Evolutionary conservation across 2,113 vertebrate genomes (phyloP).

Genomic region (Noctilio leporinus): DNA sequence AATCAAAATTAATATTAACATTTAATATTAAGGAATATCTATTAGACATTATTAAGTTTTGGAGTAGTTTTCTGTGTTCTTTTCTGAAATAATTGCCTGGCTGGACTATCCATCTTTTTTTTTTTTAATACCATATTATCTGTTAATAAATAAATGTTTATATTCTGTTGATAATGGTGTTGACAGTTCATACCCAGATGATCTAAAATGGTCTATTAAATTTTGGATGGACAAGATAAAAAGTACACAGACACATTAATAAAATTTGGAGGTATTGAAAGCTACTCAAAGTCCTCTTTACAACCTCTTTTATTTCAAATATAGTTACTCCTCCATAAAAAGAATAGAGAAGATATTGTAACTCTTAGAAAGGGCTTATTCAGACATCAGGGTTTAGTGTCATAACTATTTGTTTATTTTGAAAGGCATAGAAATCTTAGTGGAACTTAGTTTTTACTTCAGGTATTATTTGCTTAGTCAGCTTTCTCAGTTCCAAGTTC

Average conservation of each 20-base stretch:
- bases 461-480: background rate
- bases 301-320: background rate
- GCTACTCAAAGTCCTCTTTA: background rate
- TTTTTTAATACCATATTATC: background rate
- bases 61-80: background rate
- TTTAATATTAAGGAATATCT: background rate
- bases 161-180: background rate
- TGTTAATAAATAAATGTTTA: background rate
- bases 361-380: background rate
- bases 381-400: background rate
- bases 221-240: background rate
- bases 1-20: background rate
- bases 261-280: background rate
- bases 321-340: background rate
- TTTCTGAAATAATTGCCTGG: background rate
- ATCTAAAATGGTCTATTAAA: background rate
- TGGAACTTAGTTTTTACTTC: background rate
- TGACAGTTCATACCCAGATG: background rate
- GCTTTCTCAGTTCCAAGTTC: background rate
- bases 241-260: background rate
- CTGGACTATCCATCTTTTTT: background rate
- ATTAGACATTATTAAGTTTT: background rate
- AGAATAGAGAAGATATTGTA: background rate
- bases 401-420: background rate
- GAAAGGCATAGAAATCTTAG: background rate